phyloP scores from a whole-genome alignment of 2,888 invertebrate genomes.

The Oscheius sp. region DNA sequence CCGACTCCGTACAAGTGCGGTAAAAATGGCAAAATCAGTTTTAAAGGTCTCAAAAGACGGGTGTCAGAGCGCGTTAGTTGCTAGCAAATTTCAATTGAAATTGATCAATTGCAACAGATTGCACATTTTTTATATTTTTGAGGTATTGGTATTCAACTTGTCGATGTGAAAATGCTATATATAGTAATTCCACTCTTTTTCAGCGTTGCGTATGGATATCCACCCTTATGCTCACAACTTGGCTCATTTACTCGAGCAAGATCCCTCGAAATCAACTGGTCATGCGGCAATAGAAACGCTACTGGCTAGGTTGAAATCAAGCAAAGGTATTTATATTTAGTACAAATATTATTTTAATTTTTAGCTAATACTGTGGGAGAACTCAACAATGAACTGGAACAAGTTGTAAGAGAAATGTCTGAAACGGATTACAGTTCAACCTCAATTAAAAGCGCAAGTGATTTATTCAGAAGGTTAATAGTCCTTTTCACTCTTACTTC shows the following conservation, averaged over 20 bases:
- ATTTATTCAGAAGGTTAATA: constrained; percentile 75
- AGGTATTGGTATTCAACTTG: too few relatives aligned
- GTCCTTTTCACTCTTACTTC: constrained; percentile 69
- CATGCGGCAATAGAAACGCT: constrained; percentile 76
- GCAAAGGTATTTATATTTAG: constrained; percentile 61
- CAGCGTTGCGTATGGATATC: neutral
- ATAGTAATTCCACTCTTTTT: too few relatives aligned
- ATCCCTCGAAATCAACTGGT: constrained; percentile 74
- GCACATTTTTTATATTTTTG: too few relatives aligned
- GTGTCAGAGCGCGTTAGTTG: too few relatives aligned
- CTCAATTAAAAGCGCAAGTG: constrained; percentile 75
- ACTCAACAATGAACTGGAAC: constrained; percentile 73
- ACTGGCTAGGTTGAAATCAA: constrained; percentile 56
- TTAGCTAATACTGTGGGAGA: constrained; percentile 74
- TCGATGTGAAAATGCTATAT: too few relatives aligned
- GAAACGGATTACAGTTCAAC: constrained; percentile 74
- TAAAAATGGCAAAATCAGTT: too few relatives aligned
- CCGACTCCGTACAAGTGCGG: too few relatives aligned
- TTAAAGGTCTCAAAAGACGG: too few relatives aligned
- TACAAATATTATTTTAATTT: constrained; percentile 10
- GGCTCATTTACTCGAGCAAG: constrained; percentile 43
- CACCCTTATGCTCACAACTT: constrained; percentile 24
- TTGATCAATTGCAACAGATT: too few relatives aligned
- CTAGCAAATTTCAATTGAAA: too few relatives aligned
- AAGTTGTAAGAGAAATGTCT: constrained; percentile 72